A percentile compares a stretch with the other conserved stretches of the same genome.
These are phyloP conservation scores for Labeo calbasu DNA, from an alignment of 2,797 vertebrate genomes.

Conservation along the genomic window DNA sequence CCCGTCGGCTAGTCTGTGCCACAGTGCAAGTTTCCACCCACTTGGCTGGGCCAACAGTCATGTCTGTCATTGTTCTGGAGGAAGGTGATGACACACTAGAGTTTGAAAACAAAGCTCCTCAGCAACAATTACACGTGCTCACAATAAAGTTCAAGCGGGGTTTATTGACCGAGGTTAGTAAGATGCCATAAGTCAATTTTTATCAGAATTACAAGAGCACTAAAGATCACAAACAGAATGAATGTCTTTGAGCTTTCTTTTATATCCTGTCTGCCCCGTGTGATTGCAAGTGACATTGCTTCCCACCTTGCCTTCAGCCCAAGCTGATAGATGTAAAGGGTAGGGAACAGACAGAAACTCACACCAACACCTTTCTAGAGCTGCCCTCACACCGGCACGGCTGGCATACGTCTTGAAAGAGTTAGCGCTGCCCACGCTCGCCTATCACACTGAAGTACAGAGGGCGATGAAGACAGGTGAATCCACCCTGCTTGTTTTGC, in stretches of 20 bases:
- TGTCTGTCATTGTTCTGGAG: conserved; percentile 65
- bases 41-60: conserved; percentile 24
- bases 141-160: not conserved
- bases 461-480: conserved; percentile 62
- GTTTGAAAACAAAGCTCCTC: conserved; percentile 23
- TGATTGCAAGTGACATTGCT: conserved; percentile 39
- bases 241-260: conserved; percentile 8
- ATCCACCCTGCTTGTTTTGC: conserved; percentile 58
- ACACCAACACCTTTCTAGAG: conserved; percentile 54
- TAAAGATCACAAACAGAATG: not conserved
- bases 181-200: not conserved
- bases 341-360: conserved; percentile 65
- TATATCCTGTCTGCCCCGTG: not conserved
- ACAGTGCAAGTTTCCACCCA: not conserved
- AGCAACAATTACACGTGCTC: not conserved
- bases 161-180: not conserved
- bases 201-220: not conserved
- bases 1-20: conserved; percentile 40
- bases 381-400: conserved; percentile 43
- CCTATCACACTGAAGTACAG: conserved; percentile 23
- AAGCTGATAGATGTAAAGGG: conserved; percentile 68
- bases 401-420: conserved; percentile 54
- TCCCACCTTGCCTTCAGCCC: conserved; percentile 67
- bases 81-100: conserved; percentile 25
- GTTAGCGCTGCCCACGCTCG: conserved; percentile 33